phyloP scores from a whole-genome alignment of 2,888 invertebrate species.

The Trachelus troglodyta region DNA sequence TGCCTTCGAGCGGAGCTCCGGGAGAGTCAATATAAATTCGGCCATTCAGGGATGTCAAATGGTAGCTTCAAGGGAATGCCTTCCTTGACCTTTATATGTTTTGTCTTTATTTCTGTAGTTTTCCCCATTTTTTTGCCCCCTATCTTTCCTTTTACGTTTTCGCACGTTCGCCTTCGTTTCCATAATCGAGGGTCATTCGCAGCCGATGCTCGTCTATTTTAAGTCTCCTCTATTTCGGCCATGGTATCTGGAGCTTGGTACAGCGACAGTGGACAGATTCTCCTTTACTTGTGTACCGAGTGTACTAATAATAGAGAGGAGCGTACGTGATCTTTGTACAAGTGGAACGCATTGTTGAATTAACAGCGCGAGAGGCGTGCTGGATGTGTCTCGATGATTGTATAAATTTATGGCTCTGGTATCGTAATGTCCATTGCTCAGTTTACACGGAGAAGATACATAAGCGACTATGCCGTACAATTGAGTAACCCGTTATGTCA shows the following conservation, averaged over 20 bases:
- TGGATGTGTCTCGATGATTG: neutral
- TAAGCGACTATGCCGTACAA: neutral
- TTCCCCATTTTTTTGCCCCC: no score
- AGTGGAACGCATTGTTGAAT: neutral
- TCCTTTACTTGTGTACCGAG: neutral
- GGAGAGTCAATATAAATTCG: neutral
- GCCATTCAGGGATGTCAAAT: neutral
- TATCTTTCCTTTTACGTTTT: neutral
- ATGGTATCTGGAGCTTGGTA: conserved; percentile 40
- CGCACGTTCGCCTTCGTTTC: neutral
- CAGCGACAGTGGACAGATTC: neutral
- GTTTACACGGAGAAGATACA: neutral
- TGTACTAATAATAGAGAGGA: neutral
- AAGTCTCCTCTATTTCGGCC: conserved; percentile 39
- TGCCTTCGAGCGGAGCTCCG: neutral
- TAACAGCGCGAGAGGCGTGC: neutral
- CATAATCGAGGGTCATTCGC: conserved; percentile 32
- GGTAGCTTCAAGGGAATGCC: neutral
- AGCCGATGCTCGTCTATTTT: conserved; percentile 38
- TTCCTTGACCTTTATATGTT: neutral
- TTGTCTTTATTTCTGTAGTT: neutral
- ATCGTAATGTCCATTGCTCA: neutral
- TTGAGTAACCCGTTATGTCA: neutral
- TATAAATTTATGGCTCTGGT: neutral
- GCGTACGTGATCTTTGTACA: neutral